A percentile compares a stretch with the other conserved stretches of the same genome.
phyloP scores from a whole-genome alignment of 2,888 invertebrate species.

The Willowsia nigromaculata region DNA sequence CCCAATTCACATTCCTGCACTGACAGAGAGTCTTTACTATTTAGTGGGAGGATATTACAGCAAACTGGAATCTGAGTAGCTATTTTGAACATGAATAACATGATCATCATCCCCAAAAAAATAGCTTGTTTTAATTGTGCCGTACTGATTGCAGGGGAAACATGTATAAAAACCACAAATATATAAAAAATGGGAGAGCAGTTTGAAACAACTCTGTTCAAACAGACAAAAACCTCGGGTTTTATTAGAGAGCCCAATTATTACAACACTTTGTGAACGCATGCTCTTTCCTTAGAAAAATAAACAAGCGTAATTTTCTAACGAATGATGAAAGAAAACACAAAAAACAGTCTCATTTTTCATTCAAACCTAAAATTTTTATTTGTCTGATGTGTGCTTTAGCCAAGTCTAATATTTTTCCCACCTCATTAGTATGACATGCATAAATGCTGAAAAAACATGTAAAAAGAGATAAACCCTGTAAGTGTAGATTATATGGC shows the following conservation, averaged over 20 bases:
- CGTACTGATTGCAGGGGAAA: conserved; percentile 2
- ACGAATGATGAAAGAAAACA: not conserved
- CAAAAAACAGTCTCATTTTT: not conserved
- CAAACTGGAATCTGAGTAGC: not conserved
- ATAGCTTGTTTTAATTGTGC: not conserved
- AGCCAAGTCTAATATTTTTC: not conserved
- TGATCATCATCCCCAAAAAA: not conserved
- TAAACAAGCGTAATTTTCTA: conserved; percentile 22
- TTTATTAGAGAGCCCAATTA: conserved; percentile 2
- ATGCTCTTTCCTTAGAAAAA: not conserved
- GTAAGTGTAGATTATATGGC: conserved; percentile 35
- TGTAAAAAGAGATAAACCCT: not conserved
- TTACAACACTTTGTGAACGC: not conserved
- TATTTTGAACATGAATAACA: not conserved
- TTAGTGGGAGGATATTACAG: not conserved
- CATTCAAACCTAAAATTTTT: not conserved
- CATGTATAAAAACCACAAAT: not conserved
- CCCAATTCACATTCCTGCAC: not conserved
- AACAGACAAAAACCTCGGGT: not conserved
- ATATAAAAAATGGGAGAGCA: not conserved
- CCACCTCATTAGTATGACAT: conserved; percentile 5
- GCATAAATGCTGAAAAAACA: conserved; percentile 5
- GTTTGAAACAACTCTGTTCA: not conserved
- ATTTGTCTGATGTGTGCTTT: not conserved
- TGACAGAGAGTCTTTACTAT: not conserved